These are phyloP conservation scores for Drosophila gunungcola DNA, from an alignment of 1,140 invertebrate species.

Conservation along the genomic window DNA sequence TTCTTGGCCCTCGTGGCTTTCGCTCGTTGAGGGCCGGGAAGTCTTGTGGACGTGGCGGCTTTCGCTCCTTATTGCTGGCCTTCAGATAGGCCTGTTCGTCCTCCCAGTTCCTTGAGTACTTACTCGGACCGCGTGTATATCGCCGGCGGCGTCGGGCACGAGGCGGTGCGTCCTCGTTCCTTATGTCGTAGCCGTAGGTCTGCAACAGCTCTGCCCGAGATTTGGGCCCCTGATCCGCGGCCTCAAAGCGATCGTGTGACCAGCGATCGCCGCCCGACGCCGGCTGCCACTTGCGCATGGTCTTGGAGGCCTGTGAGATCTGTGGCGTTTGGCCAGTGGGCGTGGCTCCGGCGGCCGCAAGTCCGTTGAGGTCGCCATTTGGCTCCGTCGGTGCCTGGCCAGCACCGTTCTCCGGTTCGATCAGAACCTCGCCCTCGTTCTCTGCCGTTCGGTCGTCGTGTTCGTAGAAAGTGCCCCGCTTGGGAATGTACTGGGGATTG, in stretches of 20 bases:
- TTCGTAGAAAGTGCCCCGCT: slow-evolving; percentile 97
- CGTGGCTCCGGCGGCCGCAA: slow-evolving; percentile 42
- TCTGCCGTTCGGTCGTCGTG: slow-evolving; percentile 96
- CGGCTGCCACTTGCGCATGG: slow-evolving; percentile 85
- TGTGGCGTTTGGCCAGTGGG: slow-evolving; percentile 55
- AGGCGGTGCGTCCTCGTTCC: slow-evolving; percentile 95
- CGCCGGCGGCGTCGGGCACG: slow-evolving; percentile 92
- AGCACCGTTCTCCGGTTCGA: slow-evolving; percentile 40
- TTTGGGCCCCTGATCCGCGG: slow-evolving; percentile 92
- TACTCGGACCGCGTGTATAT: slow-evolving; percentile 95
- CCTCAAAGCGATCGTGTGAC: slow-evolving; percentile 95
- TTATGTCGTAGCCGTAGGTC: slow-evolving; percentile 97
- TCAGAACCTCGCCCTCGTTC: slow-evolving; percentile 84
- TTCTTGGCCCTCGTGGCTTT: slow-evolving; percentile 40
- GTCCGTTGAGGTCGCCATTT: slow-evolving; percentile 48
- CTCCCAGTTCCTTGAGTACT: slow-evolving; percentile 96
- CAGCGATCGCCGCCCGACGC: slow-evolving; percentile 88
- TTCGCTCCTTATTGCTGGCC: slow-evolving; percentile 73
- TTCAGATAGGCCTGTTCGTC: slow-evolving; percentile 93
- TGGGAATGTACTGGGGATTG: slow-evolving; percentile 98
- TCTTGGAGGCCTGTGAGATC: slow-evolving; percentile 80
- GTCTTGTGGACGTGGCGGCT: slow-evolving; percentile 81
- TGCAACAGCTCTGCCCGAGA: slow-evolving; percentile 93
- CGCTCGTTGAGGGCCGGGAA: slow-evolving; percentile 84
- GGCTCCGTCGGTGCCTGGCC: slow-evolving; percentile 28